Evolutionary conservation across 2,797 vertebrate species (phyloP).

Genomic region (Urosaurus nigricauda): DNA sequence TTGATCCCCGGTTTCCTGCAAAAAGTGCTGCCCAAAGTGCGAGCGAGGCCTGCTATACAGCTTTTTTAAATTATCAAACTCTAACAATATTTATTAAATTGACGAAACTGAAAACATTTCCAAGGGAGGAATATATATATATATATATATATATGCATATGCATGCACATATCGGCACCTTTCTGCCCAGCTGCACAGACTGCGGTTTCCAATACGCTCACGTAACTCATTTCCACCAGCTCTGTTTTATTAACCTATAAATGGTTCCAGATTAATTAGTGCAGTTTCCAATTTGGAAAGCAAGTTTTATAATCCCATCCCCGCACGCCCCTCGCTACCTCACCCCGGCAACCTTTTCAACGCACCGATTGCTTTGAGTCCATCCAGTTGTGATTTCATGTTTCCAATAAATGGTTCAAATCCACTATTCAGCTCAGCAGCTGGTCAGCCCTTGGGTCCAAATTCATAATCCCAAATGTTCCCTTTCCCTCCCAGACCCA

Average conservation of each 20-base stretch:
- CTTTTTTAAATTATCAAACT: conserved; percentile 1
- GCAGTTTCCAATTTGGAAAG: background rate
- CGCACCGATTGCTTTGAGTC: background rate
- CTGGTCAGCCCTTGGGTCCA: background rate
- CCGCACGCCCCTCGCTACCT: background rate
- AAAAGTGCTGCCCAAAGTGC: background rate
- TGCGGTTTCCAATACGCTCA: background rate
- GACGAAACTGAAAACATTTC: background rate
- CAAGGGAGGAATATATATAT: background rate
- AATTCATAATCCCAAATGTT: conserved; percentile 9
- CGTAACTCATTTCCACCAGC: background rate
- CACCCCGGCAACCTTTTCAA: background rate
- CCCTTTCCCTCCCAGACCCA: background rate
- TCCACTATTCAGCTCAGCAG: background rate
- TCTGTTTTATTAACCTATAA: conserved; percentile 35
- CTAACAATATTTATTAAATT: background rate
- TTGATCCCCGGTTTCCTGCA: background rate
- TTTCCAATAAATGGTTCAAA: conserved; percentile 28
- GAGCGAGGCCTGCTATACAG: background rate
- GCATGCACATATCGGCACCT: background rate
- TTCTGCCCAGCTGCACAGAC: background rate
- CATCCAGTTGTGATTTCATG: background rate
- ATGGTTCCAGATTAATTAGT: conserved; percentile 7
- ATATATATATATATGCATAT: no score
- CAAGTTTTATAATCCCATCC: no score